A percentile compares a stretch with the other conserved stretches of the same genome.
phyloP scores from a whole-genome alignment of 2,888 invertebrate species.

The Octonoba sinensis region DNA sequence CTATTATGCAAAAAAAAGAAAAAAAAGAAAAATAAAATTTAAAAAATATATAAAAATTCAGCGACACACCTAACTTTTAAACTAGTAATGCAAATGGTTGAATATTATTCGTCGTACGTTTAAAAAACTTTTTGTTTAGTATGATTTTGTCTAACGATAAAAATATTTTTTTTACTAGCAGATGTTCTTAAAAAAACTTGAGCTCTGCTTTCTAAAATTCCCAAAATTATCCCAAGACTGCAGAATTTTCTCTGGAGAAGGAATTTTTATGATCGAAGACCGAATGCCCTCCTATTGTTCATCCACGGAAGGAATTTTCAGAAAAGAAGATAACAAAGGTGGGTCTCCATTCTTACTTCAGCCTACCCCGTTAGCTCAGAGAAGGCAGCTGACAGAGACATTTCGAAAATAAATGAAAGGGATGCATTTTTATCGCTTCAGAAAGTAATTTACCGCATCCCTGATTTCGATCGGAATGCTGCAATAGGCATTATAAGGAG shows the following conservation, averaged over 20 bases:
- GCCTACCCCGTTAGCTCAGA: constrained; percentile 29
- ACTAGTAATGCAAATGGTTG: no score
- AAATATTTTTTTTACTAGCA: no score
- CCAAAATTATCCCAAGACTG: no score
- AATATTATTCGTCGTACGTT: no score
- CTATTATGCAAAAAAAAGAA: no score
- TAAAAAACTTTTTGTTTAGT: no score
- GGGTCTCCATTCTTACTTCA: background rate
- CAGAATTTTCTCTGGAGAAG: background rate
- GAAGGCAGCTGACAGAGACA: constrained; percentile 55
- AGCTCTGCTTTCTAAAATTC: no score
- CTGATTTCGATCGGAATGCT: constrained; percentile 26
- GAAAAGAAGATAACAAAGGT: constrained; percentile 23
- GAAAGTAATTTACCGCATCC: constrained; percentile 50
- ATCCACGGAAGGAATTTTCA: constrained; percentile 16
- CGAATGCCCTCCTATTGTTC: constrained; percentile 35
- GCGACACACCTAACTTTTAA: no score
- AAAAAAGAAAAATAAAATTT: no score
- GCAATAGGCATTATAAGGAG: constrained; percentile 38
- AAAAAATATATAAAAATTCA: no score
- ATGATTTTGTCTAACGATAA: no score
- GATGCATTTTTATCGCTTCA: constrained; percentile 27
- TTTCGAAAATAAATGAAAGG: constrained; percentile 54
- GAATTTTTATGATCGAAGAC: constrained; percentile 46
- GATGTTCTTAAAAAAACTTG: no score